Evolutionary conservation across 2,797 vertebrate species (phyloP), one percentile per base, ranked within the genome.

Genomic region (Platalea minor): DNA sequence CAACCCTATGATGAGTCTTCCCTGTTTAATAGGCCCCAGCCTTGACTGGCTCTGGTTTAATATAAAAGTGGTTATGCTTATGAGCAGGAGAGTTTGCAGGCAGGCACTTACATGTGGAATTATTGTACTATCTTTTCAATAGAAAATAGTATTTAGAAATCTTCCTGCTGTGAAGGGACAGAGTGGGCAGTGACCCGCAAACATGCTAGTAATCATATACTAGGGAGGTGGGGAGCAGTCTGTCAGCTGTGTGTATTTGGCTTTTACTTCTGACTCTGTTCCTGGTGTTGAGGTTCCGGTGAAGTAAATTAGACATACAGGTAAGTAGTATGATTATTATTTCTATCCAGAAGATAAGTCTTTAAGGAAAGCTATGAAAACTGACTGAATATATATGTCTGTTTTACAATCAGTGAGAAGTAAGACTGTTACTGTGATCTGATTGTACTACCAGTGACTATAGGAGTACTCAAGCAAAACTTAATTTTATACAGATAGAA

Each of bases 191-290:
- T 0, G 2, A 80, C 54, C 37, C 56, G 80, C 45, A 54, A 0
- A 15, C 45, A n/a, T 0, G 0, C 9, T 46, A 68, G 63, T 59
- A 46, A 48, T 60, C 43, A 25, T 23, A 24, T 57, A 0, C 33
- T 11, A 17, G 37, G 54, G 50, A 59, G 17, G 4, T 37, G 24
- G 35, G 46, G 10, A 64, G 19, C 18, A 60, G 31, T 5, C 74
- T 75, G 48, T 29, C 54, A 88, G 24, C 50, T 54, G 8, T 33
- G 0, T 10, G 11, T 56, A 13, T 56, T 91, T 8, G 10, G 56
- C 18, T 80, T 85, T 48, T 61, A 24, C 35, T 74, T 60, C 37
- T 61, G 12, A 19, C 39, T 37, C 5, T 61, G 3, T 5, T 88
- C 18, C 33, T 86, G 35, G 8, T 68, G 41, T 5, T 78, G 50